Conservation (phyloP, 2,113 vertebrate species). For the Tragelaphus buxtoni region DNA sequence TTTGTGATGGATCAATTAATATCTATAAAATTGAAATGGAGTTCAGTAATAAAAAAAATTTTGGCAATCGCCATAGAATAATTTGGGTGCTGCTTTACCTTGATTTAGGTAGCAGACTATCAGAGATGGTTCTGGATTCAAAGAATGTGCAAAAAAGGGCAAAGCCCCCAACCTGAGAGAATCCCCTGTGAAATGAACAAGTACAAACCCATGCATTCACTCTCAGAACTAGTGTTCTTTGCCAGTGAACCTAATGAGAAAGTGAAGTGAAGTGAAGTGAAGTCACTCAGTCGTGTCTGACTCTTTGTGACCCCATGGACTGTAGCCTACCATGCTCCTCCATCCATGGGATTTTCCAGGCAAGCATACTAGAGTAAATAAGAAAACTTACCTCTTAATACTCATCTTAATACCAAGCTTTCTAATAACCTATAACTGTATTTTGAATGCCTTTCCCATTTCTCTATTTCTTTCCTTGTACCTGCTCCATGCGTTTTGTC, state of each 20-base stretch:
- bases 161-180: background rate
- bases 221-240: background rate
- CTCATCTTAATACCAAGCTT: background rate
- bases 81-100: constrained; percentile 40
- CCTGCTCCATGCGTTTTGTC: background rate
- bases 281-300: too few relatives aligned
- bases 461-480: background rate
- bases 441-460: background rate
- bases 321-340: too few relatives aligned
- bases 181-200: background rate
- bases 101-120: constrained; percentile 41
- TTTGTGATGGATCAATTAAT: constrained; percentile 48
- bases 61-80: constrained; percentile 25
- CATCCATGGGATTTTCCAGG: too few relatives aligned
- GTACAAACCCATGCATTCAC: background rate
- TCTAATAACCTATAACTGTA: background rate
- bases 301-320: too few relatives aligned
- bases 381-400: background rate
- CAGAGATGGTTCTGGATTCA: constrained; percentile 6
- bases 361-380: too few relatives aligned
- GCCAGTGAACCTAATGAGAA: background rate
- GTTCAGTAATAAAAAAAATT: constrained; percentile 50
- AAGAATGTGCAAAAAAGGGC: background rate
- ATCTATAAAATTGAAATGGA: constrained; percentile 62
- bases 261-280: background rate